These are phyloP conservation scores for Rhimphoctona megacephalus DNA, from an alignment of 2,888 invertebrate species.

Conservation along the genomic window DNA sequence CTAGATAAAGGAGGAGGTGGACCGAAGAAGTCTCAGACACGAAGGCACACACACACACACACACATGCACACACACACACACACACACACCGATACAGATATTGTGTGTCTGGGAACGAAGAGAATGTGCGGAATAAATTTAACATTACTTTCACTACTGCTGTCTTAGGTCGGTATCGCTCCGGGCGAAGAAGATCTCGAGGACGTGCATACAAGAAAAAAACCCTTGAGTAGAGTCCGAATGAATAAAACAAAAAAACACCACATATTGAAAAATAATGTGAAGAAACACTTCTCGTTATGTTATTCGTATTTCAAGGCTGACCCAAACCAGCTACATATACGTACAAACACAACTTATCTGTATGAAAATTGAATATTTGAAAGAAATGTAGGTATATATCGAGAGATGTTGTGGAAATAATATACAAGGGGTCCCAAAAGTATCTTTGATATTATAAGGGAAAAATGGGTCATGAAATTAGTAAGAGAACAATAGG, in stretches of 20 bases:
- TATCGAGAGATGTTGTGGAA: not conserved
- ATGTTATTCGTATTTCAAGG: conserved; percentile 73
- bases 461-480: too few species aligned
- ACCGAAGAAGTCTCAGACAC: conserved; percentile 9
- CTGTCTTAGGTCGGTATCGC: conserved; percentile 26
- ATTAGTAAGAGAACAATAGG: too few species aligned
- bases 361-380: not conserved
- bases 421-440: not conserved
- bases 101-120: conserved; percentile 54
- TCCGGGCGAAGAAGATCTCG: conserved; percentile 59
- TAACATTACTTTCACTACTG: conserved; percentile 63
- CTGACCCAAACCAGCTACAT: conserved; percentile 57
- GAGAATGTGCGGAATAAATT: conserved; percentile 59
- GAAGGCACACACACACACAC: not conserved
- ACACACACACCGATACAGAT: not conserved
- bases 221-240: conserved; percentile 28
- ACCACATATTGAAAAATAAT: conserved; percentile 41
- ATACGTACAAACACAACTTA: not conserved
- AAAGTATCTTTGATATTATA: too few species aligned
- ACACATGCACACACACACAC: not conserved
- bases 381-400: not conserved
- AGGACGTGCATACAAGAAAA: conserved; percentile 42
- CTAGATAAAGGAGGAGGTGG: conserved; percentile 2
- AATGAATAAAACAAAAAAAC: conserved; percentile 44
- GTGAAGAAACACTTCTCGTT: conserved; percentile 43